phyloP scores from a whole-genome alignment of 2,797 vertebrate genomes.

The Eulemur mongoz region DNA sequence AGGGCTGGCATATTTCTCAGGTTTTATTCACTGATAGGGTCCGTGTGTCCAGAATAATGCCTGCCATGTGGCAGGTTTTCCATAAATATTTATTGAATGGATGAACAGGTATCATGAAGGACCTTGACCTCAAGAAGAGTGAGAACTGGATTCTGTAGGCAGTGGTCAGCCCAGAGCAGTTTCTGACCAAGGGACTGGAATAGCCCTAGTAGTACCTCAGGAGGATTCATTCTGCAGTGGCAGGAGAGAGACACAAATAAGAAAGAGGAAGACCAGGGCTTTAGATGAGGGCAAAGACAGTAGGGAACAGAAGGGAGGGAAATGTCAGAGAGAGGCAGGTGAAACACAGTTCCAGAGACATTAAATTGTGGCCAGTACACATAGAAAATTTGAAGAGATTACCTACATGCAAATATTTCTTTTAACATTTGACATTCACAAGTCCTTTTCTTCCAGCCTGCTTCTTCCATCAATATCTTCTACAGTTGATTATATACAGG shows the following conservation, averaged over 20 bases:
- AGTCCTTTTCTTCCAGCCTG: slow-evolving; percentile 80
- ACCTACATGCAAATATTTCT: slow-evolving; percentile 67
- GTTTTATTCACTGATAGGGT: neutral
- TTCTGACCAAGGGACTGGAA: neutral
- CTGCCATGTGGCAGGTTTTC: neutral
- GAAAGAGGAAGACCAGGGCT: neutral
- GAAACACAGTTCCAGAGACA: neutral
- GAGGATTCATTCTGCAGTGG: neutral
- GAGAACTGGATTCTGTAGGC: neutral
- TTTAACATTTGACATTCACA: slow-evolving; percentile 85
- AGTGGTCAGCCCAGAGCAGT: neutral
- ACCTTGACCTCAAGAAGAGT: neutral
- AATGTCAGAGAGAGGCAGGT: slow-evolving; percentile 24
- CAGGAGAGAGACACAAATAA: neutral
- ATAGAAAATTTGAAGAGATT: slow-evolving; percentile 54
- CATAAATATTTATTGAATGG: neutral
- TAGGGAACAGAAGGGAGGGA: neutral
- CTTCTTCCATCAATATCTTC: slow-evolving; percentile 81
- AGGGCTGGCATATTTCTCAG: neutral
- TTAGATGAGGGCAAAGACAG: neutral
- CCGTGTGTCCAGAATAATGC: neutral
- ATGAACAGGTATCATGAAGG: neutral
- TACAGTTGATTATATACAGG: slow-evolving; percentile 81
- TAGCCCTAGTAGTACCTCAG: neutral
- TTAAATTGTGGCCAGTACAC: neutral